Conservation (phyloP, 2,888 invertebrate genomes). For the Drosophila mimetica region DNA sequence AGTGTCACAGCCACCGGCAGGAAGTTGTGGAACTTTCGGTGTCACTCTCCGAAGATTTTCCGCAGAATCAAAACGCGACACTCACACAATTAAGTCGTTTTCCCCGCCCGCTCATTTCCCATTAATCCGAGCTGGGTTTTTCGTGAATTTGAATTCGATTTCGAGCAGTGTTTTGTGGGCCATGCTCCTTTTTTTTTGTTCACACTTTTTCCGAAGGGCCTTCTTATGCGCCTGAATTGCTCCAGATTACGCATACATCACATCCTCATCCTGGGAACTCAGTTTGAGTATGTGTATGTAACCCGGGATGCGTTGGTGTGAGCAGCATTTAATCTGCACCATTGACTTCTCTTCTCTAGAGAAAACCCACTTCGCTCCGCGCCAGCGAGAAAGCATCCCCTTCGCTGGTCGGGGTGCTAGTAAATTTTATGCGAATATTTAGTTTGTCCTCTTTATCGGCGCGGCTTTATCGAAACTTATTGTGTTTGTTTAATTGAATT, state of each 20-base stretch:
- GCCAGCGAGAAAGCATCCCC: conserved; percentile 16
- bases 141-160: conserved; percentile 74
- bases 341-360: conserved; percentile 76
- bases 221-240: conserved; percentile 80
- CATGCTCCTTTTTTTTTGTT: conserved; percentile 56
- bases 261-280: conserved; percentile 30
- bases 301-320: conserved; percentile 41
- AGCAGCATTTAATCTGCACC: conserved; percentile 80
- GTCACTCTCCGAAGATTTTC: conserved; percentile 34
- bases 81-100: conserved; percentile 81
- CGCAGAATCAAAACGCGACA: conserved; percentile 71
- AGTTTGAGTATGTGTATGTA: not conserved
- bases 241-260: conserved; percentile 76
- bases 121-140: conserved; percentile 44
- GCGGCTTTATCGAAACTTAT: conserved; percentile 83
- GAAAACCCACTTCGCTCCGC: conserved; percentile 63
- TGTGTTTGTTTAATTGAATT: conserved; percentile 85
- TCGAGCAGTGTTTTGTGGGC: conserved; percentile 34
- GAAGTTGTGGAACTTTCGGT: conserved; percentile 18
- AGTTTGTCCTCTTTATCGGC: conserved; percentile 81
- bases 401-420: conserved; percentile 42
- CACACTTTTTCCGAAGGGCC: conserved; percentile 65
- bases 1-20: conserved; percentile 50
- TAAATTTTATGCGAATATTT: conserved; percentile 79
- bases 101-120: conserved; percentile 43